A percentile compares a stretch with the other conserved stretches of the same genome.
These are phyloP conservation scores for Xiphophorus hellerii DNA, from an alignment of 2,113 vertebrate genomes.

Conservation along the genomic window DNA sequence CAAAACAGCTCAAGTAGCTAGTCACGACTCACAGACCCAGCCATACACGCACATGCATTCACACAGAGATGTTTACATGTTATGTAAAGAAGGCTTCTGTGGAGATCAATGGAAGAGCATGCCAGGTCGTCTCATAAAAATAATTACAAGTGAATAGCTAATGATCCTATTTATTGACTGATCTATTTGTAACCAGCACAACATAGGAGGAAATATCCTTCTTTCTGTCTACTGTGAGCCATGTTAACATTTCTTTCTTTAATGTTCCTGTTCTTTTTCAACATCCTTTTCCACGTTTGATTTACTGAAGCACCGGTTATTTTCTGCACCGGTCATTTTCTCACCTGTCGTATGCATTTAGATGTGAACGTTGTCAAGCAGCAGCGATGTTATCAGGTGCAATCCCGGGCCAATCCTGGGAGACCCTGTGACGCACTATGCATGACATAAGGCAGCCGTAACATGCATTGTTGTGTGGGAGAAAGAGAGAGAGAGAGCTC, in stretches of 20 bases:
- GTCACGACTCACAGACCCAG: constrained; percentile 48
- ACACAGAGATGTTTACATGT: constrained; percentile 35
- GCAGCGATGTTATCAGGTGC: constrained; percentile 60
- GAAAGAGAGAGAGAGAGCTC: constrained; percentile 8
- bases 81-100: constrained; percentile 45
- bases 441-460: constrained; percentile 68
- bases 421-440: constrained; percentile 70
- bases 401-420: constrained; percentile 67
- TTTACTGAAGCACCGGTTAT: not conserved
- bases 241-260: constrained; percentile 12
- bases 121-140: constrained; percentile 54
- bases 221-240: constrained; percentile 35
- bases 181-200: constrained; percentile 77
- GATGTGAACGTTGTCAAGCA: constrained; percentile 44
- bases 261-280: constrained; percentile 6
- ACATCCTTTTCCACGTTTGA: not conserved
- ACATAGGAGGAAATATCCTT: constrained; percentile 51
- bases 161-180: constrained; percentile 79
- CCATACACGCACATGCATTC: constrained; percentile 3
- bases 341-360: not conserved
- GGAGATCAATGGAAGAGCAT: constrained; percentile 69
- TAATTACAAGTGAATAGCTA: constrained; percentile 79
- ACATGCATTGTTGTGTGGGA: constrained; percentile 53
- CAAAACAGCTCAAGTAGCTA: constrained; percentile 36
- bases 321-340: constrained; percentile 10